Percentiles rank a stretch among this genome's conserved stretches.
Evolutionary conservation across 1,140 invertebrate species (phyloP).

Genomic region (Orussus abietinus): DNA sequence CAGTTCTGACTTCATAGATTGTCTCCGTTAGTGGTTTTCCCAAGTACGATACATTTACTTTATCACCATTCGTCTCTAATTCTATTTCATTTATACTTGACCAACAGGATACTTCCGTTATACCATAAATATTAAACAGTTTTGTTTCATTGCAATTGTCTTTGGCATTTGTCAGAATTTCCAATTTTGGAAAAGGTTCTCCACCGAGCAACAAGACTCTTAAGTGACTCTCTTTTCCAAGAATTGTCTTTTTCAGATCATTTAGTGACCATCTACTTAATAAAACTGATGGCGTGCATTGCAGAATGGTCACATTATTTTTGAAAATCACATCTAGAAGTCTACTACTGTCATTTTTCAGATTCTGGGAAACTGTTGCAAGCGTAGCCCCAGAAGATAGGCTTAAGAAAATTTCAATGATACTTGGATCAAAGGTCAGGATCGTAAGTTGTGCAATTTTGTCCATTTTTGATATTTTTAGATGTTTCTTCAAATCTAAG

Average conservation of each 20-base stretch:
- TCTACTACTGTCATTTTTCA: conserved; percentile 50
- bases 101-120: conserved; percentile 84
- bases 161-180: conserved; percentile 51
- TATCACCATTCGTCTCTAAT: conserved; percentile 7
- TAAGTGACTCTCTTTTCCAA: conserved; percentile 53
- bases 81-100: conserved; percentile 64
- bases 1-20: no score
- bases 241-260: conserved; percentile 57
- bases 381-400: conserved; percentile 62
- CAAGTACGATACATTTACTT: conserved; percentile 10
- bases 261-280: conserved; percentile 53
- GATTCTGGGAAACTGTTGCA: conserved; percentile 58
- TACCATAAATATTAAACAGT: conserved; percentile 77
- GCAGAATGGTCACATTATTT: conserved; percentile 62
- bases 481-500: conserved; percentile 55
- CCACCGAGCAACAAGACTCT: conserved; percentile 62
- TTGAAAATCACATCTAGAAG: conserved; percentile 49
- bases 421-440: conserved; percentile 78
- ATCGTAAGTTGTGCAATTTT: conserved; percentile 69
- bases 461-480: conserved; percentile 56
- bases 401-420: conserved; percentile 72
- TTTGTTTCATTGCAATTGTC: conserved; percentile 53
- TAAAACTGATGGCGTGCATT: conserved; percentile 75
- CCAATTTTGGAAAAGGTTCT: conserved; percentile 56
- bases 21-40: no score